Conservation (phyloP, 1,140 invertebrate genomes). For the Drosophila tropicalis region DNA sequence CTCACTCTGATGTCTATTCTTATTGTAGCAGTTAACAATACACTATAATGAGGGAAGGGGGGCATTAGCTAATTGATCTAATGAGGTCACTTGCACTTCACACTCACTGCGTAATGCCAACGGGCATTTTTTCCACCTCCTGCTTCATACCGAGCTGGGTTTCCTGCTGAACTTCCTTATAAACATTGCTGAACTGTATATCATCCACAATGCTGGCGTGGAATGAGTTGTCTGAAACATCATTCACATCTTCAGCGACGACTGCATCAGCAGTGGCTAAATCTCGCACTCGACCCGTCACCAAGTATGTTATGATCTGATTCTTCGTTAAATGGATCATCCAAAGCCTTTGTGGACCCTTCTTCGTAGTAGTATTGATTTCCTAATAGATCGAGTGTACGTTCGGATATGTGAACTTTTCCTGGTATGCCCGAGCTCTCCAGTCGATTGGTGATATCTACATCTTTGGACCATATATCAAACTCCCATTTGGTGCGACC, state of each 20-base stretch:
- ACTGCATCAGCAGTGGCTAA: neutral
- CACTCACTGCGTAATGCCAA: constrained; percentile 65
- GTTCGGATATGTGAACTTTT: constrained; percentile 92
- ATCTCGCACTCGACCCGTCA: constrained; percentile 77
- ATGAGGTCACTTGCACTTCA: neutral
- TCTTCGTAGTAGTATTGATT: constrained; percentile 83
- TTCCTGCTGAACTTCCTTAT: constrained; percentile 21
- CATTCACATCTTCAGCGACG: neutral
- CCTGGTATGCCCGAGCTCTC: constrained; percentile 95
- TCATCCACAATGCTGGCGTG: constrained; percentile 7
- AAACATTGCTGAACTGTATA: neutral
- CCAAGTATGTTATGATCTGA: constrained; percentile 89
- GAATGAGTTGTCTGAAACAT: neutral
- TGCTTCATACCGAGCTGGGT: constrained; percentile 52
- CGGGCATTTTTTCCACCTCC: constrained; percentile 69
- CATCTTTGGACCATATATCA: constrained; percentile 97
- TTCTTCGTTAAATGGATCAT: constrained; percentile 87
- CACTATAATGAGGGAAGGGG: neutral
- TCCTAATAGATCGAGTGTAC: constrained; percentile 88
- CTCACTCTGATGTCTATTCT: constrained; percentile 31
- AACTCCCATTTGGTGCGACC: constrained; percentile 97
- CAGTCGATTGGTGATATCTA: constrained; percentile 97
- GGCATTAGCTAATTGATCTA: neutral
- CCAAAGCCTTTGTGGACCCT: constrained; percentile 86
- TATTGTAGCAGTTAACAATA: constrained; percentile 24